phyloP scores from a whole-genome alignment of 2,797 vertebrate species.

The Crocodylus rhombifer region DNA sequence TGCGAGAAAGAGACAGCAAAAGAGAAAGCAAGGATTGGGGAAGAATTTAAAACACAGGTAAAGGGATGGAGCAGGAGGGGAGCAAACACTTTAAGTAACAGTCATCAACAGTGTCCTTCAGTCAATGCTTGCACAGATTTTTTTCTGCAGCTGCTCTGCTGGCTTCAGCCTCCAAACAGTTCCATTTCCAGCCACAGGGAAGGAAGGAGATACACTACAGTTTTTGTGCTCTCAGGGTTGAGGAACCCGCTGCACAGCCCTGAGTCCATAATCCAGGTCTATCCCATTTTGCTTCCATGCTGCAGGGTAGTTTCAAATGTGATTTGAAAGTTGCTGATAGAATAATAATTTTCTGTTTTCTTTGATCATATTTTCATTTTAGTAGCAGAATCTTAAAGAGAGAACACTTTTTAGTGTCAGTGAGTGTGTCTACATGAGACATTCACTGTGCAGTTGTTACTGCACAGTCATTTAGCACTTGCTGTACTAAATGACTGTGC shows the following conservation, averaged over 20 bases:
- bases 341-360: neutral
- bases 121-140: neutral
- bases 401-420: too few relatives aligned
- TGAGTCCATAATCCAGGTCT: fast-evolving
- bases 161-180: neutral
- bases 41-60: neutral
- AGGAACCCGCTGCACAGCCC: neutral
- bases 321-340: neutral
- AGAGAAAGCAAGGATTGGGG: neutral
- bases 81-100: neutral
- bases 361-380: neutral
- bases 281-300: neutral
- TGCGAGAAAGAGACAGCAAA: neutral
- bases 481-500: too few relatives aligned
- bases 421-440: too few relatives aligned
- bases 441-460: too few relatives aligned
- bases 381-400: neutral
- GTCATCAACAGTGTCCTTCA: fast-evolving
- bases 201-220: too few relatives aligned
- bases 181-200: neutral
- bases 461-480: too few relatives aligned
- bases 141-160: neutral
- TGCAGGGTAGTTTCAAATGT: neutral
- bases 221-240: neutral
- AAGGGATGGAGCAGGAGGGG: neutral